Evolutionary conservation across 2,113 vertebrate genomes (phyloP).

Genomic region (Coptodon rendalli): DNA sequence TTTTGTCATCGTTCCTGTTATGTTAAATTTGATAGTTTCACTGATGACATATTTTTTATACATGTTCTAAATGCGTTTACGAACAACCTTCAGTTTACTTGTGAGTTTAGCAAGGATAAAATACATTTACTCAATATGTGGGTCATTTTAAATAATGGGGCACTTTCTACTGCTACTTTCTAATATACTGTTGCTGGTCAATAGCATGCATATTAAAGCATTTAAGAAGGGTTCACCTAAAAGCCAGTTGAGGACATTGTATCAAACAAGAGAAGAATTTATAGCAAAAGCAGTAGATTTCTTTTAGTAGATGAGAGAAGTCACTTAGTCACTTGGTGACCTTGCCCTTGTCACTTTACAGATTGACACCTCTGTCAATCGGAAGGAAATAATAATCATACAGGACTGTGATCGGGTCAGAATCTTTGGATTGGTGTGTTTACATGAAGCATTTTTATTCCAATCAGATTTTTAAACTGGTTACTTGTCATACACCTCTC

Average conservation of each 20-base stretch:
- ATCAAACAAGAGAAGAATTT: background rate
- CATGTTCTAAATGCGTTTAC: background rate
- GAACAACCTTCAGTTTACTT: background rate
- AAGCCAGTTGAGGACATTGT: background rate
- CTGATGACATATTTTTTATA: background rate
- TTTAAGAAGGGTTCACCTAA: background rate
- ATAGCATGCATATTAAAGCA: background rate
- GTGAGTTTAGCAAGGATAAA: background rate
- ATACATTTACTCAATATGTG: background rate
- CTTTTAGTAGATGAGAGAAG: background rate
- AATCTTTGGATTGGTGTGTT: background rate
- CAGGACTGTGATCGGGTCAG: background rate
- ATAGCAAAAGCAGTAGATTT: background rate
- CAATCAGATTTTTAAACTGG: background rate
- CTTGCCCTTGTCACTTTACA: background rate
- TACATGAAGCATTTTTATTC: background rate
- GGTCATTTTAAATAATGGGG: background rate
- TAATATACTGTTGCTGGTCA: background rate
- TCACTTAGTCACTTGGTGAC: background rate
- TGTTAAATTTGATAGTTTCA: background rate
- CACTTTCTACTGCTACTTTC: background rate
- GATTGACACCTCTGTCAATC: background rate
- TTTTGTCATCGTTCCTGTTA: background rate
- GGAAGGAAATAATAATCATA: background rate
- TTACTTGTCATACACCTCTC: background rate